Evolutionary conservation across 2,888 invertebrate species (phyloP).

Genomic region (Penaeus monodon): DNA sequence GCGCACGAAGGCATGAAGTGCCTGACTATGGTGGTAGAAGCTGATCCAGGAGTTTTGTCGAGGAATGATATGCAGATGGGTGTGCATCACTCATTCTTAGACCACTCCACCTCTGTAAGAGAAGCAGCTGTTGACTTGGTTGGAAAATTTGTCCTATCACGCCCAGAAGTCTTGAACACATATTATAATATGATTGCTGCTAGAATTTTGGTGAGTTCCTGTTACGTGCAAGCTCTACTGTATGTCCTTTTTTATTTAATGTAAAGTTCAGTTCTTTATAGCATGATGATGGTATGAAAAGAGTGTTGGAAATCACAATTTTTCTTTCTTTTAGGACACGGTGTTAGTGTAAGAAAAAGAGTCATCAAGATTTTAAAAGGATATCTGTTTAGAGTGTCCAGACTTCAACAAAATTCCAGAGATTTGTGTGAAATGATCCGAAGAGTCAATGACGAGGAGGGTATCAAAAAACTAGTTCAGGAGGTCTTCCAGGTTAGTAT

Average conservation of each 20-base stretch:
- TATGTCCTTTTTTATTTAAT: neutral
- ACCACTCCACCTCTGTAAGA: constrained; percentile 97
- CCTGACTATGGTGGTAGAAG: constrained; percentile 97
- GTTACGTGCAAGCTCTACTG: neutral
- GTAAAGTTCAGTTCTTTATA: neutral
- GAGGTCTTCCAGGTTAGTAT: constrained; percentile 82
- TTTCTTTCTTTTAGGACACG: constrained; percentile 79
- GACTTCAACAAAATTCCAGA: constrained; percentile 97
- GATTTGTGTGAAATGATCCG: constrained; percentile 98
- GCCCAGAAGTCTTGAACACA: constrained; percentile 95
- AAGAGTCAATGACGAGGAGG: constrained; percentile 97
- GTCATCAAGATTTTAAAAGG: constrained; percentile 98
- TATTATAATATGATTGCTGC: constrained; percentile 97
- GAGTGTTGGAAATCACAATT: neutral
- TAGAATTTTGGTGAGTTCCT: constrained; percentile 80
- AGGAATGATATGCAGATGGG: constrained; percentile 96
- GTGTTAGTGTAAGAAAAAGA: constrained; percentile 97
- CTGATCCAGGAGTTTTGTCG: constrained; percentile 91
- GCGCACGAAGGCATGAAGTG: constrained; percentile 99
- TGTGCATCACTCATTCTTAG: constrained; percentile 94
- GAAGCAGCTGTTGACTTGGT: constrained; percentile 99
- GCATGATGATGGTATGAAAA: too few relatives aligned
- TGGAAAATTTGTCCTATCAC: constrained; percentile 96
- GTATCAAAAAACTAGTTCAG: constrained; percentile 93
- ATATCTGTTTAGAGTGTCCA: constrained; percentile 97